Percentiles rank a stretch among this genome's conserved stretches.
Evolutionary conservation across 1,140 invertebrate species (phyloP).

Genomic region (Lordiphosa mommai): DNA sequence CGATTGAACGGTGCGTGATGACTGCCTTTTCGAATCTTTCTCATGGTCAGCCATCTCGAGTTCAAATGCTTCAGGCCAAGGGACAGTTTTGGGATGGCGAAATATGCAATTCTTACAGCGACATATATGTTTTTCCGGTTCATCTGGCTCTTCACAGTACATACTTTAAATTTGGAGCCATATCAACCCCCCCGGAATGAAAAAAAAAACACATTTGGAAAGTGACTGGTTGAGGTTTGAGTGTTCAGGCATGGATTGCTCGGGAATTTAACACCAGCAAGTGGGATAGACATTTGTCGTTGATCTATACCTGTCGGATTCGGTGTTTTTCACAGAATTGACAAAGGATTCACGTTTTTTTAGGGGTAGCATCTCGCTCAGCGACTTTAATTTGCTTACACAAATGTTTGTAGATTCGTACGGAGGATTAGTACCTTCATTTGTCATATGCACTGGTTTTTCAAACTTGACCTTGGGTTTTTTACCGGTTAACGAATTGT

Average conservation of each 20-base stretch:
- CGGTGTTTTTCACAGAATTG: background rate
- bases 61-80: background rate
- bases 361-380: no score
- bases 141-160: conserved; percentile 1
- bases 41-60: background rate
- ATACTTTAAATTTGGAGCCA: conserved; percentile 10
- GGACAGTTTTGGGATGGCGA: background rate
- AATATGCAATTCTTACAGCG: conserved; percentile 1
- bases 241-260: background rate
- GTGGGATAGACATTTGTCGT: background rate
- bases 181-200: background rate
- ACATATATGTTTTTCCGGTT: background rate
- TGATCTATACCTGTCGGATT: background rate
- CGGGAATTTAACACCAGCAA: background rate
- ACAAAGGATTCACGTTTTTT: background rate
- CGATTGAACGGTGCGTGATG: background rate
- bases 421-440: background rate
- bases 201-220: background rate
- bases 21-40: background rate
- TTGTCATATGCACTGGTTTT: background rate
- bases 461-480: background rate
- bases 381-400: background rate
- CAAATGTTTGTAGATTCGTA: background rate
- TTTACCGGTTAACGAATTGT: background rate
- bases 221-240: background rate